Percentiles rank a stretch among this genome's conserved stretches.
phyloP scores from a whole-genome alignment of 2,797 vertebrate genomes.

The Melanotaenia pygmaea region DNA sequence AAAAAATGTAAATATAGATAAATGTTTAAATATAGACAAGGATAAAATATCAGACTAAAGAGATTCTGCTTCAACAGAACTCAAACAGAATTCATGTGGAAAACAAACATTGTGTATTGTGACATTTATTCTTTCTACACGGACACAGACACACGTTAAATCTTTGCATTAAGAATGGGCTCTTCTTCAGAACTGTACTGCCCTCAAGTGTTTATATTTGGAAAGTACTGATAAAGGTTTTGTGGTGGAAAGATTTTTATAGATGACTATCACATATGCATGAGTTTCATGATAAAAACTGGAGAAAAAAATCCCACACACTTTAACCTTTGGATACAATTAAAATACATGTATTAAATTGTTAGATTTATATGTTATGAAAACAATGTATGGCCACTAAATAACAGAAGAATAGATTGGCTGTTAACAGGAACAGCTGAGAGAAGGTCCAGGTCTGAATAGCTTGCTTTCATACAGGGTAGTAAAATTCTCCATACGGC shows the following conservation, averaged over 20 bases:
- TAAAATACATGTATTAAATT: not conserved
- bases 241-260: not conserved
- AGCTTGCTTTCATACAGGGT: not conserved
- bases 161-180: conserved; percentile 25
- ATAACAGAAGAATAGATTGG: not conserved
- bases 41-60: not conserved
- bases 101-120: not conserved
- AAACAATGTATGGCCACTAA: not conserved
- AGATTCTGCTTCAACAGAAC: not conserved
- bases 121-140: not conserved
- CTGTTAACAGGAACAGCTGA: not conserved
- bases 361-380: not conserved
- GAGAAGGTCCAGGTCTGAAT: not conserved
- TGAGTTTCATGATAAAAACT: not conserved
- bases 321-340: not conserved
- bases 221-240: not conserved
- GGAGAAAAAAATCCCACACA: not conserved
- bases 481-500: no score
- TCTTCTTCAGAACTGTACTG: conserved; percentile 58
- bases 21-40: no score
- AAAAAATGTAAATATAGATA: no score
- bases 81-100: no score
- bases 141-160: not conserved
- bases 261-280: not conserved
- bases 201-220: conserved; percentile 70